Conservation (phyloP, 2,888 invertebrate species). For the Ophioninae sp. region DNA sequence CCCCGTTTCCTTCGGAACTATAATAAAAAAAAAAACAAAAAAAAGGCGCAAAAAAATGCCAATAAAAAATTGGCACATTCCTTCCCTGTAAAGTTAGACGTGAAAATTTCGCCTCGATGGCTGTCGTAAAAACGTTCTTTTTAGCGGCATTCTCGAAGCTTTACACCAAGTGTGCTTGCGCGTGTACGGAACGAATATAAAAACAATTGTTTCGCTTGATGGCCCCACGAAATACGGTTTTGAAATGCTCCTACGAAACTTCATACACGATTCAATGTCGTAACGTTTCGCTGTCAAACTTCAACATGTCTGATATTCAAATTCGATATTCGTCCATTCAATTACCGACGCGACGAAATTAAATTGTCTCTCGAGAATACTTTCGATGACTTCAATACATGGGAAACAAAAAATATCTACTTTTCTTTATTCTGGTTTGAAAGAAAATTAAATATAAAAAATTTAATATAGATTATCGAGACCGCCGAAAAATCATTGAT, state of each 20-base stretch:
- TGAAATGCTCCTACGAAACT: background rate
- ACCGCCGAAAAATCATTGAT: too few relatives aligned
- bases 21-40: conserved; percentile 29
- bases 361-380: too few relatives aligned
- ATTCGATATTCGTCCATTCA: too few relatives aligned
- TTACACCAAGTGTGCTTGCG: background rate
- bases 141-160: conserved; percentile 1
- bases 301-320: too few relatives aligned
- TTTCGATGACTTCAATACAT: too few relatives aligned
- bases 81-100: conserved; percentile 37
- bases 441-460: too few relatives aligned
- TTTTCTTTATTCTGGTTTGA: too few relatives aligned
- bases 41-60: conserved; percentile 13
- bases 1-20: conserved; percentile 33
- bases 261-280: too few relatives aligned
- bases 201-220: conserved; percentile 1
- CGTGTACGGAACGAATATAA: conserved; percentile 4
- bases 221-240: background rate
- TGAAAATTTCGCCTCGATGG: background rate
- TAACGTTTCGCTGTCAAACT: too few relatives aligned
- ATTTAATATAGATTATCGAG: too few relatives aligned
- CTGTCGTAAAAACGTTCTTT: conserved; percentile 36
- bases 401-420: too few relatives aligned
- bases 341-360: too few relatives aligned
- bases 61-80: conserved; percentile 55